Base-by-base conservation (phyloP, 2,888 invertebrate genomes). In the Asteroscopus sphinx region DNA sequence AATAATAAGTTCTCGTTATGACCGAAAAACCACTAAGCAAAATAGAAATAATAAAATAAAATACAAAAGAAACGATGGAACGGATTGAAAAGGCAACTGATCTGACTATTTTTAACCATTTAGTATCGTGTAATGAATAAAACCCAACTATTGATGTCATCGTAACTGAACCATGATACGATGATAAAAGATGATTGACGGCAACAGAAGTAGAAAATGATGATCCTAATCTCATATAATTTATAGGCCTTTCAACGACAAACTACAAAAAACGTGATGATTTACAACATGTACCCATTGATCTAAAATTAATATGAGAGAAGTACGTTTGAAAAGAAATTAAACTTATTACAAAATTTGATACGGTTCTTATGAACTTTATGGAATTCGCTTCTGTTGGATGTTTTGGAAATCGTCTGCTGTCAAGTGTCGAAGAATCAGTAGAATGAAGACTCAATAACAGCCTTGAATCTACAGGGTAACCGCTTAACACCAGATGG, bases 251-350 rank as follows among this genome's bases (percentile, higher is more conserved):
- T 49, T 52, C 57, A 69, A 51, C 51, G 36, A 41, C 48, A 41
- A 35, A 57, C 48, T 44, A 48, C 30, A 51, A 71, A 71, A 55
- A 40, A 55, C 17, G 25, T 49, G 21, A 66, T 56, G 56, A 68
- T 69, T 61, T 36, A 71, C 54, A 32, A 49, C 45, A n/a, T 25
- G 37, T 41, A 33, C 13, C 28, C 11, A 36, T 45, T 57, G 65
- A 70, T 57, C 8, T 42, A 35, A 30, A 37, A 52, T 63, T 53
- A 44, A 61, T 46, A 35, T 26, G 45, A 26, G 15, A 9, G 28
- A 57, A 48, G 17, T 57, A 16, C 17, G 48, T 36, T 52, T 40
- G 44, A 46, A 41, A 41, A 52, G 2, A 35, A 25, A 36, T 56
- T 36, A 56, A 12, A 36, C 7, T 16, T 28, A 33, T 33, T 37